phyloP scores from a whole-genome alignment of 2,797 vertebrate genomes.

The Chrysocyon brachyurus region DNA sequence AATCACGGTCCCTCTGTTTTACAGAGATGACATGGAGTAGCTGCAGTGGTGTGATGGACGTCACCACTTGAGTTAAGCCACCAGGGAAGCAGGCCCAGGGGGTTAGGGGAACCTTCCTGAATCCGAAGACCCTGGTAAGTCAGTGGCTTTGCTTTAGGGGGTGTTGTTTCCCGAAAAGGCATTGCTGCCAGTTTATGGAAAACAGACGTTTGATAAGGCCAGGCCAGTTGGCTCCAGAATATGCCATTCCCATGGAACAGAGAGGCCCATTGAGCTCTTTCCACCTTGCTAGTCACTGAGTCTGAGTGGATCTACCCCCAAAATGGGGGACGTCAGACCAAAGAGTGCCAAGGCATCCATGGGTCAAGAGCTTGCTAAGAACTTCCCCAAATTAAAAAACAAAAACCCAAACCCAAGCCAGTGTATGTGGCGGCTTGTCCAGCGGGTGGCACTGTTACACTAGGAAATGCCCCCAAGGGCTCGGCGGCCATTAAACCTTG shows the following conservation, averaged over 20 bases:
- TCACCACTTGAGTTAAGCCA: background rate
- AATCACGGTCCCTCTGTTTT: background rate
- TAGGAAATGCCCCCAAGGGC: background rate
- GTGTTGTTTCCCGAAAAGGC: background rate
- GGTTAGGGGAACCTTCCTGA: background rate
- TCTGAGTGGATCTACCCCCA: background rate
- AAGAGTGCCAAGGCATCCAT: background rate
- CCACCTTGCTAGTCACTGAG: background rate
- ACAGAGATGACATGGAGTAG: background rate
- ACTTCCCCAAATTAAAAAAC: background rate
- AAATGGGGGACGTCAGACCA: background rate
- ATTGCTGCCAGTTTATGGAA: background rate
- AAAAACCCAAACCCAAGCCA: background rate
- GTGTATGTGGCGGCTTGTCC: background rate
- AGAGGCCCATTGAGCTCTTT: background rate
- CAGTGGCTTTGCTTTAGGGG: background rate
- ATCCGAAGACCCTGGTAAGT: background rate
- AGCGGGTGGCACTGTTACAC: constrained; percentile 55
- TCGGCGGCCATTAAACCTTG: background rate
- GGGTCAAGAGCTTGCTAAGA: background rate
- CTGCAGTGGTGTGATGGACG: background rate
- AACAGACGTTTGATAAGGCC: background rate
- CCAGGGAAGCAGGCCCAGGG: too few species aligned
- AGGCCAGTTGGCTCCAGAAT: background rate
- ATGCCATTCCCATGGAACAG: background rate